A percentile compares a stretch with the other conserved stretches of the same genome.
phyloP scores from a whole-genome alignment of 2,888 invertebrate genomes.

The Itoplectis maculator region DNA sequence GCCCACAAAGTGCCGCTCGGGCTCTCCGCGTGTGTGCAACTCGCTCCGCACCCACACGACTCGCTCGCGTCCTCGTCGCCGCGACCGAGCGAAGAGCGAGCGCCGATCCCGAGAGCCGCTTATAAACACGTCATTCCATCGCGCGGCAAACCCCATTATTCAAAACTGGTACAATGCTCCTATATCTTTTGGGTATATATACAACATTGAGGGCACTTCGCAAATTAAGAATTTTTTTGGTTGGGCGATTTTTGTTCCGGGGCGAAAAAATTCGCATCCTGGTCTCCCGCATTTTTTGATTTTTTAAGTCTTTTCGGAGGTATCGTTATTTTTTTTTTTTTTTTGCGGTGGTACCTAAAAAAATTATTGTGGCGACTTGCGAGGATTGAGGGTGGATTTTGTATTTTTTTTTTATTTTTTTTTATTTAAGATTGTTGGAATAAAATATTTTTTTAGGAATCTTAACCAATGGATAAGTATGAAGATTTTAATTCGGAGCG shows the following conservation, averaged over 20 bases:
- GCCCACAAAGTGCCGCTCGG: conserved; percentile 83
- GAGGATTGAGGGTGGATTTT: too few relatives aligned
- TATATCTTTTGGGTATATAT: too few relatives aligned
- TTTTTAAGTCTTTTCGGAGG: too few relatives aligned
- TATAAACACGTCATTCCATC: conserved; percentile 80
- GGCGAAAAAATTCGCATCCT: too few relatives aligned
- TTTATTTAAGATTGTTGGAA: too few relatives aligned
- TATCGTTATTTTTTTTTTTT: neutral
- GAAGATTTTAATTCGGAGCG: neutral
- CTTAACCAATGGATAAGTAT: neutral
- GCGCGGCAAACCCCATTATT: conserved; percentile 77
- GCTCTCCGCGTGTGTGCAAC: conserved; percentile 57
- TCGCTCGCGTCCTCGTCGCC: neutral
- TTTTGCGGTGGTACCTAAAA: too few relatives aligned
- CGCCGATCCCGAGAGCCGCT: conserved; percentile 70
- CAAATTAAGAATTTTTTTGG: conserved; percentile 72
- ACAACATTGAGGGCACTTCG: too few relatives aligned
- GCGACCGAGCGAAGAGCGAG: conserved; percentile 23
- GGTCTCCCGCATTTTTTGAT: too few relatives aligned
- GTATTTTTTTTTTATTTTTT: too few relatives aligned
- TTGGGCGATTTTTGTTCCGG: too few relatives aligned
- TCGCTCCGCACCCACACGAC: conserved; percentile 59
- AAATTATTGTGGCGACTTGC: neutral
- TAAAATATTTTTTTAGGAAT: too few relatives aligned
- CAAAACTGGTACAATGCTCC: conserved; percentile 75